Base-by-base conservation (phyloP, 1,140 invertebrate species). In the Nilaparvata lugens region DNA sequence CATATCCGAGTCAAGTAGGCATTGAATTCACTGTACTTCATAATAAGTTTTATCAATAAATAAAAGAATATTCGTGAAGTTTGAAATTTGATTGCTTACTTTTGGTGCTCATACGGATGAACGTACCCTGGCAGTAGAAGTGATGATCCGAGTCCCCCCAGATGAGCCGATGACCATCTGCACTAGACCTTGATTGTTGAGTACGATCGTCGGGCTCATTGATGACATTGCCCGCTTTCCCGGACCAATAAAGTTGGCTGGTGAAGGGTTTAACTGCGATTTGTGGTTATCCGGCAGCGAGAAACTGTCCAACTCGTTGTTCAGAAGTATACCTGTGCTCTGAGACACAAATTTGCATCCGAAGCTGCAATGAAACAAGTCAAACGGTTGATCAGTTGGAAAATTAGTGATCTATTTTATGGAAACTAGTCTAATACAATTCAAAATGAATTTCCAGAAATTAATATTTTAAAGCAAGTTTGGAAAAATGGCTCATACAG, bases 231-330 rank as follows among this genome's bases (percentile, higher is more conserved):
- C 93, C 24, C 89, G 77, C 73, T 95, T 93, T 21, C 85, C 83
- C 1, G 85, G 82, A 9, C 64, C 67, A 28, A 97, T 86, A 67
- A 82, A 90, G 75, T 98, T 98, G 2, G 81, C 81, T 1, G 82
- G 83, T 0, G 89, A 91, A 2, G 89, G 85, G 68, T 92, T 95
- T n/a, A n/a, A n/a, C n/a, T n/a, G n/a, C n/a, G n/a, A n/a, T n/a
- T n/a, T n/a, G 0, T 80, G 82, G 16, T 84, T 81, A 57, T 85
- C 81, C 0, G 91, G 91, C 0, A 85, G 81, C 5, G 91, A 90
- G 71, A 98, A 98, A 70, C 97, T 94, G 69, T 97, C 92, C 95
- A 98, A 97, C 74, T 94, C 84, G 70, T 96, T 85, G 72, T 97
- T 98, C 52, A 92, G 82, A 64, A 97, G 84, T 21, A 98, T 92